These are phyloP conservation scores for Pteruthius melanotis DNA, from an alignment of 2,113 vertebrate genomes.

Conservation along the genomic window DNA sequence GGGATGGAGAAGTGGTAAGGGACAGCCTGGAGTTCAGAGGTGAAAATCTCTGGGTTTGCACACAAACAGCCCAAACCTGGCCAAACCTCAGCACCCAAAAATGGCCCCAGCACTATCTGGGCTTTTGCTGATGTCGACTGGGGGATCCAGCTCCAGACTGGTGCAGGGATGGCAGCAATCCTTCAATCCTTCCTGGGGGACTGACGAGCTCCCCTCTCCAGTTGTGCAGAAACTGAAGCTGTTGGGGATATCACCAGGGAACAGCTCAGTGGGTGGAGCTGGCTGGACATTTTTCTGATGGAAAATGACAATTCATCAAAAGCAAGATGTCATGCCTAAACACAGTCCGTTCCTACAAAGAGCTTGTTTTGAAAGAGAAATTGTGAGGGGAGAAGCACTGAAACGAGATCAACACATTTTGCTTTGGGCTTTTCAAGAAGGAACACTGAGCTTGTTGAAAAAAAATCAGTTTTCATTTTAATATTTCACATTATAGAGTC, in stretches of 20 bases:
- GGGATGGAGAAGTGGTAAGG: accelerated
- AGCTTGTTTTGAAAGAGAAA: background rate
- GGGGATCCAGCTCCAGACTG: accelerated
- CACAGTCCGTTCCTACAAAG: background rate
- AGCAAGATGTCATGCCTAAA: background rate
- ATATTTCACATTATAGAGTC: background rate
- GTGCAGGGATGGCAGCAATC: background rate
- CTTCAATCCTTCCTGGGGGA: background rate
- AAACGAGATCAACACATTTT: background rate
- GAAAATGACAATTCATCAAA: background rate
- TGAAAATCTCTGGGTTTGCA: background rate
- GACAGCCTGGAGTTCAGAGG: background rate
- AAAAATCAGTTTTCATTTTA: constrained; percentile 7
- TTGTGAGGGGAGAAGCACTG: background rate
- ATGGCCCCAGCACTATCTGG: accelerated
- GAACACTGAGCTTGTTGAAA: background rate
- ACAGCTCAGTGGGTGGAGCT: background rate
- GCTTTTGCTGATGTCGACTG: accelerated
- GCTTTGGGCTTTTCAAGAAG: constrained; percentile 27
- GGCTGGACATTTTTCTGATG: background rate
- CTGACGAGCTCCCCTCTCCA: background rate
- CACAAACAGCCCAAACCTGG: background rate
- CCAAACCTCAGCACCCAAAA: background rate
- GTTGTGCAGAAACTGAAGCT: background rate
- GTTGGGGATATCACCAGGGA: background rate